Evolutionary conservation across 2,888 invertebrate genomes (phyloP), one percentile per base, ranked within the genome.

Genomic region (Agrotis segetum): DNA sequence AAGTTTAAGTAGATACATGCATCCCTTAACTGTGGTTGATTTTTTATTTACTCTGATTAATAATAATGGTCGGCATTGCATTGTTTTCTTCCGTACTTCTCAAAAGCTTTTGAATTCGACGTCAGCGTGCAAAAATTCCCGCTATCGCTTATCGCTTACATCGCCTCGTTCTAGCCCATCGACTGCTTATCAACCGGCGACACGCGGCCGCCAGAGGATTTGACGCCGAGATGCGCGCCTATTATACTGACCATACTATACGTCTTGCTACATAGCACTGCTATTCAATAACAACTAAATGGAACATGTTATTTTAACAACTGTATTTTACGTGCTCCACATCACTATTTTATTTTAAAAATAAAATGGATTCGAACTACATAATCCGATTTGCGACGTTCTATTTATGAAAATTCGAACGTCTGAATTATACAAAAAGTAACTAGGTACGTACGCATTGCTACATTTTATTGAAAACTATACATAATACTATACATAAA

Each of bases 151-250:
- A 56, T 88, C 58, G 58, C 74, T 88, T 88, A 77, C 47, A 60
- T 72, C 77, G 59, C 49, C 47, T 34, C 71, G 82, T 83, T 80
- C 79, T 82, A 85, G 85, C 87, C 89, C 92, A 90, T 92, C 89
- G 92, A 83, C 84, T 88, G 92, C 94, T 95, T 95, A 95, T 95
- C 95, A 93, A 88, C 87, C 86, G 89, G 89, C 91, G 92, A 92
- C 95, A 95, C 95, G 91, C 94, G 90, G 84, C 89, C 90, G 81
- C 88, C 81, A 86, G 88, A 91, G 94, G 93, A 94, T 95, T 94
- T 93, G 92, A 92, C 91, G 91, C 87, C 81, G 89, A 91, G 92
- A 92, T 91, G 92, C 90, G 89, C 92, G 86, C 85, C 90, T 88
- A 92, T 92, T 92, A 90, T 92, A 78, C 88, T 87, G 88, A 87